phyloP scores from a whole-genome alignment of 2,113 vertebrate genomes.

The Siniperca chuatsi region DNA sequence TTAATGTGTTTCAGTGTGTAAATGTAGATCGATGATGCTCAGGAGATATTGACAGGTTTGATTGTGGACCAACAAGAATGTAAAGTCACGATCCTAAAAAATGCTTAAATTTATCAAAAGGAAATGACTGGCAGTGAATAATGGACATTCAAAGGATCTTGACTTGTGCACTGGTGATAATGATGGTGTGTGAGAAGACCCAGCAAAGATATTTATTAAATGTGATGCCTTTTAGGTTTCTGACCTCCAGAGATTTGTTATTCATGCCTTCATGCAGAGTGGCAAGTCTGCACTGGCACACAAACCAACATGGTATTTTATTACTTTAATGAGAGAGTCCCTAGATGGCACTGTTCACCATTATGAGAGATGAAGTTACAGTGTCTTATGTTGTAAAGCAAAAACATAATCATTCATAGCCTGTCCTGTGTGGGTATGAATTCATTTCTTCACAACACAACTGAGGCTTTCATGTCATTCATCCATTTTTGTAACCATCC shows the following conservation, averaged over 20 bases:
- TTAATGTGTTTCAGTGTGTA: constrained; percentile 49
- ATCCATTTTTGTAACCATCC: neutral
- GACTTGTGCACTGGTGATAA: constrained; percentile 30
- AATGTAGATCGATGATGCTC: constrained; percentile 62
- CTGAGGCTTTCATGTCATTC: neutral
- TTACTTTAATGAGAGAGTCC: constrained; percentile 3
- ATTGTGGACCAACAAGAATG: constrained; percentile 81
- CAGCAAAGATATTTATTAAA: constrained; percentile 77
- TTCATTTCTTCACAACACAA: constrained; percentile 19
- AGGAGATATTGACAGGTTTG: constrained; percentile 76
- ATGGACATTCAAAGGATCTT: constrained; percentile 40
- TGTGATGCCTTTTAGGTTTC: constrained; percentile 55
- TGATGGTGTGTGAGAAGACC: constrained; percentile 30
- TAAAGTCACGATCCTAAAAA: constrained; percentile 58
- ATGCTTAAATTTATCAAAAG: constrained; percentile 42
- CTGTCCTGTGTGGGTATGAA: neutral
- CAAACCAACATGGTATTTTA: neutral
- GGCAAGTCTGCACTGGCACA: constrained; percentile 1
- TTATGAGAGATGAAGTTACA: neutral
- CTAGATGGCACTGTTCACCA: constrained; percentile 68
- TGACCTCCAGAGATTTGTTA: constrained; percentile 22
- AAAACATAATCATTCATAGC: neutral
- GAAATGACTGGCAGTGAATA: neutral
- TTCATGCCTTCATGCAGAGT: neutral
- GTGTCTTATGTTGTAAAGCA: constrained; percentile 13